Evolutionary conservation across 2,888 invertebrate species (phyloP).

Genomic region (Sthenelais limicola): DNA sequence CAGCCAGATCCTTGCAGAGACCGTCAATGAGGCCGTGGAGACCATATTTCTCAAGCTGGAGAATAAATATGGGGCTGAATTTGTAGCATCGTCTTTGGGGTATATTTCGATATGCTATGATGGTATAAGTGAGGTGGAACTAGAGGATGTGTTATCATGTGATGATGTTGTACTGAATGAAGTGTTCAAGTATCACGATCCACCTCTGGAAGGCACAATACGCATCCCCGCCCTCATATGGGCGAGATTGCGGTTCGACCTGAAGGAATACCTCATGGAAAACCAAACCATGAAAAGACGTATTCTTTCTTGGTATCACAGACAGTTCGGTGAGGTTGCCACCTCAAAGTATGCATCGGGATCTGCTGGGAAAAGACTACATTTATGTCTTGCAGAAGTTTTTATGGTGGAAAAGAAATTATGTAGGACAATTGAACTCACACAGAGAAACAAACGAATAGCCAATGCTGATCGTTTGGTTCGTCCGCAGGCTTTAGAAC

Average conservation of each 20-base stretch:
- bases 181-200: conserved; percentile 65
- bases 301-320: conserved; percentile 65
- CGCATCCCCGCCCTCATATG: conserved; percentile 64
- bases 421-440: conserved; percentile 58
- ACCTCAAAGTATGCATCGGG: conserved; percentile 55
- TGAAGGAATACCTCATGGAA: conserved; percentile 64
- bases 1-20: neutral
- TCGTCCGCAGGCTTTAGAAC: conserved; percentile 52
- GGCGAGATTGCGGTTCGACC: conserved; percentile 62
- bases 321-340: conserved; percentile 65
- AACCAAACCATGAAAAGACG: conserved; percentile 59
- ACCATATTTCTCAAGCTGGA: conserved; percentile 57
- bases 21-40: conserved; percentile 4
- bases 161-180: conserved; percentile 58
- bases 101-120: conserved; percentile 59
- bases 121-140: conserved; percentile 64
- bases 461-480: conserved; percentile 63
- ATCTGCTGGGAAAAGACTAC: conserved; percentile 7
- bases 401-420: conserved; percentile 51
- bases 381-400: conserved; percentile 24
- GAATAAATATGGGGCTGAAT: conserved; percentile 58
- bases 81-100: conserved; percentile 58
- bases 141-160: conserved; percentile 68
- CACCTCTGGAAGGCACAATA: conserved; percentile 63
- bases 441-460: conserved; percentile 57